These are phyloP conservation scores for Drosophila nigricruria DNA, from an alignment of 2,888 invertebrate genomes.

Conservation along the genomic window DNA sequence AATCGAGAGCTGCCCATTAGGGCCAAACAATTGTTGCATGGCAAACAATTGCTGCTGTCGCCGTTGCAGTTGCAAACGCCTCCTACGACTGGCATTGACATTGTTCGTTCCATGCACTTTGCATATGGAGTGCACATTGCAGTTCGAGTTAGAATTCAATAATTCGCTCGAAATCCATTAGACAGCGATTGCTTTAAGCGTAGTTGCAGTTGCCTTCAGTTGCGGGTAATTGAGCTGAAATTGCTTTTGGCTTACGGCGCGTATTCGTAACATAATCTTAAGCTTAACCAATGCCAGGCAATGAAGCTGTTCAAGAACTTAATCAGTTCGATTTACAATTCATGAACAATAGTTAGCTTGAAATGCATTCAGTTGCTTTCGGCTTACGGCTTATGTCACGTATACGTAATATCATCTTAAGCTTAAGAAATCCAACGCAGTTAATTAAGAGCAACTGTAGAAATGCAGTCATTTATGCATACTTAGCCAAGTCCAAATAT, in stretches of 20 bases:
- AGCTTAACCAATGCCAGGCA: not conserved
- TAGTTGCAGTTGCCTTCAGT: not conserved
- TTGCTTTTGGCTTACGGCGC: not conserved
- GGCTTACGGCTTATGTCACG: slow-evolving; percentile 1
- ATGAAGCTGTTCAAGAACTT: slow-evolving; percentile 12
- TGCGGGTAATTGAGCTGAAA: not conserved
- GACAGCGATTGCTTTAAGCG: not conserved
- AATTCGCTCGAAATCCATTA: slow-evolving; percentile 42
- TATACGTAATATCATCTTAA: slow-evolving; percentile 24
- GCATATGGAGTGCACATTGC: slow-evolving; percentile 1
- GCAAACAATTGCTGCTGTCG: slow-evolving; percentile 15
- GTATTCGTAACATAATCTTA: slow-evolving; percentile 26
- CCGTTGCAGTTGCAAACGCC: not conserved
- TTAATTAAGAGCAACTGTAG: slow-evolving; percentile 31
- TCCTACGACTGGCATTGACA: slow-evolving; percentile 28
- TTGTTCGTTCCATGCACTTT: slow-evolving; percentile 22
- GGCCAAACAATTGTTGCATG: slow-evolving; percentile 34
- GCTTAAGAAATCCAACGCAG: not conserved
- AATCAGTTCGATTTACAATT: not conserved
- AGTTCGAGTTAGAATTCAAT: not conserved
- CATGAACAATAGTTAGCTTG: slow-evolving; percentile 12
- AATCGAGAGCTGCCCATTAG: slow-evolving; percentile 28
- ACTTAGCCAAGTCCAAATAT: slow-evolving; percentile 9
- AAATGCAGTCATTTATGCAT: slow-evolving; percentile 20
- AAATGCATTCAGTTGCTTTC: slow-evolving; percentile 21